Conservation (phyloP, 2,113 vertebrate species). For the Anser brachyrhynchus region DNA sequence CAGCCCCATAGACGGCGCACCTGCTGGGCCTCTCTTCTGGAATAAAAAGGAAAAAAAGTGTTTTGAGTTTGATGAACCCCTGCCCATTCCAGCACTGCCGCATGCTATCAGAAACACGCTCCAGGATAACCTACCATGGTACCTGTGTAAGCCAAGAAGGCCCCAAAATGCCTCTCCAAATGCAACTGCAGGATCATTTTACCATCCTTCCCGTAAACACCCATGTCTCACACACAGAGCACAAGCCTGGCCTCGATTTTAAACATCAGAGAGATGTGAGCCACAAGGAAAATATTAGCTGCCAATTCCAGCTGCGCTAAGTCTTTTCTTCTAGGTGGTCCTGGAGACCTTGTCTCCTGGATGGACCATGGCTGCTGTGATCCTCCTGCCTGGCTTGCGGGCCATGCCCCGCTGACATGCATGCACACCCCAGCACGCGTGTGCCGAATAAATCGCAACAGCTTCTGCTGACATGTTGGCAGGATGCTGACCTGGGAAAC, state of each 20-base stretch:
- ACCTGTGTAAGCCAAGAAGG: background rate
- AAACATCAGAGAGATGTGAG: accelerated
- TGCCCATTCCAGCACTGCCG: background rate
- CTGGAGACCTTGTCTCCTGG: no score
- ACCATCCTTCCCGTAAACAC: accelerated
- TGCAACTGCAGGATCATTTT: background rate
- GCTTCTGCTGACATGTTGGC: background rate
- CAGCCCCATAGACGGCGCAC: accelerated
- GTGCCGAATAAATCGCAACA: accelerated
- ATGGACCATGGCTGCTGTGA: accelerated
- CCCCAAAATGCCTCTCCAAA: background rate
- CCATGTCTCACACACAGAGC: accelerated
- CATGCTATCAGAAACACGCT: accelerated
- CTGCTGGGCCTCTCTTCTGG: background rate
- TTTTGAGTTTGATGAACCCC: accelerated
- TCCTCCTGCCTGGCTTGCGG: background rate
- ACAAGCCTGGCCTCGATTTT: background rate
- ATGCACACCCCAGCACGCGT: accelerated
- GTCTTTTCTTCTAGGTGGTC: background rate
- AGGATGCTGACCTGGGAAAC: background rate
- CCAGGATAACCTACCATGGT: accelerated
- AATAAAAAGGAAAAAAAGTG: accelerated
- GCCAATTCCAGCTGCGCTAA: background rate
- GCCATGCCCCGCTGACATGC: accelerated
- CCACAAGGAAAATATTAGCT: background rate